phyloP scores from a whole-genome alignment of 1,140 invertebrate genomes.

The Habropoda laboriosa region DNA sequence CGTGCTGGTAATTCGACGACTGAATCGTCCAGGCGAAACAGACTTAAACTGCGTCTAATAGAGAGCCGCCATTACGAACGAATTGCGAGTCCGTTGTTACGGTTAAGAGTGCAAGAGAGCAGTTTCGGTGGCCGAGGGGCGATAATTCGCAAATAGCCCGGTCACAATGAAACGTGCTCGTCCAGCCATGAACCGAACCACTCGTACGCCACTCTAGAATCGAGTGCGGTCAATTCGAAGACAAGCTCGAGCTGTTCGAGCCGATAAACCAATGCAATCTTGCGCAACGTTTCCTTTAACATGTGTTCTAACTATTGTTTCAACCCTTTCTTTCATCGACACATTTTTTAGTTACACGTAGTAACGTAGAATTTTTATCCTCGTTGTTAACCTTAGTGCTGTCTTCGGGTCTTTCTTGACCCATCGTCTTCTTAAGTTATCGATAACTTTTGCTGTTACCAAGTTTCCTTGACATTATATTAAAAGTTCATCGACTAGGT shows the following conservation, averaged over 20 bases:
- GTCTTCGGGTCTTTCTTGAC: too few relatives aligned
- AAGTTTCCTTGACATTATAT: too few relatives aligned
- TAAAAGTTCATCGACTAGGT: too few relatives aligned
- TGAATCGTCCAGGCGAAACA: constrained; percentile 1
- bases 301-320: neutral
- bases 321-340: neutral
- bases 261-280: neutral
- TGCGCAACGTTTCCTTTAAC: neutral
- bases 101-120: constrained; percentile 60
- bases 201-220: constrained; percentile 37
- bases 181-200: constrained; percentile 20
- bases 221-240: constrained; percentile 29
- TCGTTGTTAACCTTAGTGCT: too few relatives aligned
- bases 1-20: neutral
- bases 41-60: constrained; percentile 54
- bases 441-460: too few relatives aligned
- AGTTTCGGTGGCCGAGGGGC: constrained; percentile 58
- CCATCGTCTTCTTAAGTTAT: too few relatives aligned
- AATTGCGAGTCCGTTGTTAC: constrained; percentile 62
- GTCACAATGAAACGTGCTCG: constrained; percentile 49
- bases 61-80: constrained; percentile 56
- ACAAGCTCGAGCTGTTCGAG: neutral
- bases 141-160: constrained; percentile 66
- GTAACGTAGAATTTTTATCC: too few relatives aligned
- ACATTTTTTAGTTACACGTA: too few relatives aligned